Percentiles rank a stretch among this genome's conserved stretches.
Evolutionary conservation across 2,113 vertebrate genomes (phyloP).

Genomic region (Phoenicopterus ruber): DNA sequence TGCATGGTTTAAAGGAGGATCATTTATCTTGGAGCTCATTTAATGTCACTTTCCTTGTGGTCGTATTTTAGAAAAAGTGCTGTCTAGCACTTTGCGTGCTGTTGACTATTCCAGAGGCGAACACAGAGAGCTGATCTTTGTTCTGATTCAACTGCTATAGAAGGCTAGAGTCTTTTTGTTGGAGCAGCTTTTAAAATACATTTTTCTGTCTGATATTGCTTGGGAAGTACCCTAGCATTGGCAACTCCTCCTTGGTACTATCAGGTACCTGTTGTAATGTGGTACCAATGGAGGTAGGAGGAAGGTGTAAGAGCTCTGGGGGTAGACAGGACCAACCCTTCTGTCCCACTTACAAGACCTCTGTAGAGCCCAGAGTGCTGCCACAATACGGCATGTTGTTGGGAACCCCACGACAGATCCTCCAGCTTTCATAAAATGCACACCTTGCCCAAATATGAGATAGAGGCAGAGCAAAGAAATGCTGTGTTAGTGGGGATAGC

Average conservation of each 20-base stretch:
- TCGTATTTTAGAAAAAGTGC: slow-evolving; percentile 30
- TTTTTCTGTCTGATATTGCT: neutral
- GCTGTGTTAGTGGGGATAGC: neutral
- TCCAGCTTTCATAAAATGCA: neutral
- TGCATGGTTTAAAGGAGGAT: neutral
- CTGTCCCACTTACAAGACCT: neutral
- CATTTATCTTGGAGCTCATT: slow-evolving; percentile 37
- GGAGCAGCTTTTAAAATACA: neutral
- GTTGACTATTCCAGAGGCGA: slow-evolving; percentile 5
- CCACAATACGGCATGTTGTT: neutral
- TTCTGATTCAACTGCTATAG: neutral
- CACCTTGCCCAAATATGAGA: neutral
- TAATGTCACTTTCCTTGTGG: slow-evolving; percentile 27
- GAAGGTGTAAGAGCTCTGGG: neutral
- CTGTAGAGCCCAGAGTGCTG: neutral
- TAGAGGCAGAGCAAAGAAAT: neutral
- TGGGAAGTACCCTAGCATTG: neutral
- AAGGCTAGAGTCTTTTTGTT: neutral
- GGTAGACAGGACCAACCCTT: neutral
- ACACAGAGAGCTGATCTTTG: neutral
- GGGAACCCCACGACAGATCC: neutral
- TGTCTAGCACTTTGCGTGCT: slow-evolving; percentile 18
- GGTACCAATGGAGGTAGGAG: neutral
- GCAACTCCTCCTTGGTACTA: neutral
- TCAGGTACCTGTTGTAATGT: neutral